These are phyloP conservation scores for Oithona nana DNA, from an alignment of 2,888 invertebrate genomes.

Conservation along the genomic window DNA sequence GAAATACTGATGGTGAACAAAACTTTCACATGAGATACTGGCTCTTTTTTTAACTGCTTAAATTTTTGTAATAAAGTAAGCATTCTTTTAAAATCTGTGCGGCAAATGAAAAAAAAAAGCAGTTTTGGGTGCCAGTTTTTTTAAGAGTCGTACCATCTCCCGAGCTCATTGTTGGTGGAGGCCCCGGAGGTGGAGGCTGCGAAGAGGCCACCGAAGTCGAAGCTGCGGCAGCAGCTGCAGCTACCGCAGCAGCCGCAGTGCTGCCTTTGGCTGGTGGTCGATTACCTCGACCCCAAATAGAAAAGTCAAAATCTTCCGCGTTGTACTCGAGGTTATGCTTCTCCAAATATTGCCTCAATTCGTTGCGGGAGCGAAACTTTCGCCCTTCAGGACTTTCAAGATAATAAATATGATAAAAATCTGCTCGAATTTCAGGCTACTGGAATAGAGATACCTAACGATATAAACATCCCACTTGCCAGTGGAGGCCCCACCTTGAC, in stretches of 20 bases:
- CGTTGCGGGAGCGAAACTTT: background rate
- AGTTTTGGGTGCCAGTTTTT: too few species aligned
- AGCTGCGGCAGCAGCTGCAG: background rate
- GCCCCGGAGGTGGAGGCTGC: background rate
- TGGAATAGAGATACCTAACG: conserved; percentile 2
- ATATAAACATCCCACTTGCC: conserved; percentile 8
- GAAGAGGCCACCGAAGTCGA: background rate
- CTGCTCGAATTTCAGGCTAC: too few species aligned
- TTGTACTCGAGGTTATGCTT: conserved; percentile 3
- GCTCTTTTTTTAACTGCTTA: too few species aligned
- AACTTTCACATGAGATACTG: too few species aligned
- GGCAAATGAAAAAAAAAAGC: too few species aligned
- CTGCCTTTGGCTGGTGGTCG: background rate
- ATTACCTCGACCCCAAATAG: conserved; percentile 5
- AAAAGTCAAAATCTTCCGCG: conserved; percentile 1
- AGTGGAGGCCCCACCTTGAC: conserved; percentile 4
- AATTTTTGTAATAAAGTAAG: too few species aligned
- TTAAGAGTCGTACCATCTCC: background rate
- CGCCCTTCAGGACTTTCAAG: conserved; percentile 2
- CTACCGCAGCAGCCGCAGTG: too few species aligned
- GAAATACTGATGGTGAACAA: too few species aligned
- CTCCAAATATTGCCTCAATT: background rate
- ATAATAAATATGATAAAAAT: too few species aligned
- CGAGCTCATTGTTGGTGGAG: background rate
- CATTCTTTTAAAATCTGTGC: too few species aligned